Conservation (phyloP, 2,113 vertebrate species). For the Cebus imitator region DNA sequence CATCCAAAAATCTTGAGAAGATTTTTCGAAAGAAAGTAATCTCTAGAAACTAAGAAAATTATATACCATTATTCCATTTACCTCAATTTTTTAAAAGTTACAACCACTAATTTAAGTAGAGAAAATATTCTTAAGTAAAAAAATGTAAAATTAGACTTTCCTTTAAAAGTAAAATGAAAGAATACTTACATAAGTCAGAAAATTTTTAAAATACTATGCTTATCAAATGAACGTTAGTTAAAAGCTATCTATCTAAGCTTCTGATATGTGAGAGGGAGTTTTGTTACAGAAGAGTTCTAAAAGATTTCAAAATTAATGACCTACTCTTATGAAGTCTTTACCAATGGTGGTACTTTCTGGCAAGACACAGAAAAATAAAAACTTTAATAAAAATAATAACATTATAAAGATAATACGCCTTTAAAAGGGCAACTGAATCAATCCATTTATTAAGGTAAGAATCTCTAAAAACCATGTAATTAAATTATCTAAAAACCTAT, state of each 20-base stretch:
- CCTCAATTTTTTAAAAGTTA: conserved; percentile 22
- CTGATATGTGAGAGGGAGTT: not conserved
- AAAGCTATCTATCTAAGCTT: conserved; percentile 15
- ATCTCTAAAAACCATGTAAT: not conserved
- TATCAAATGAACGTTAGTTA: not conserved
- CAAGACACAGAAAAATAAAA: conserved; percentile 9
- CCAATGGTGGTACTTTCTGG: not conserved
- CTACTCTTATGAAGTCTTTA: conserved; percentile 4
- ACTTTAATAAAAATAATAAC: not conserved
- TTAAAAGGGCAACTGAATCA: not conserved
- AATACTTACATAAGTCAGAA: not conserved
- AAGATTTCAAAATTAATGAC: not conserved
- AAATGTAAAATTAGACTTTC: not conserved
- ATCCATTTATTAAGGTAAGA: conserved; percentile 35
- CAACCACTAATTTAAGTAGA: conserved; percentile 1
- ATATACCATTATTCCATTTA: not conserved
- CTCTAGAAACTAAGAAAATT: conserved; percentile 42
- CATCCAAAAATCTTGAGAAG: not conserved
- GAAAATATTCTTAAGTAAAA: not conserved
- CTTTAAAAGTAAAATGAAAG: conserved; percentile 38
- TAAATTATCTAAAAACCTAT: conserved; percentile 1
- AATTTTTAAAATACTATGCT: not conserved
- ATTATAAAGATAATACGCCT: not conserved
- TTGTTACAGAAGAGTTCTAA: not conserved
- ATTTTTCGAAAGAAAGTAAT: not conserved